Conservation (phyloP, 2,113 vertebrate species). For the Hirundichthys speculiger region DNA sequence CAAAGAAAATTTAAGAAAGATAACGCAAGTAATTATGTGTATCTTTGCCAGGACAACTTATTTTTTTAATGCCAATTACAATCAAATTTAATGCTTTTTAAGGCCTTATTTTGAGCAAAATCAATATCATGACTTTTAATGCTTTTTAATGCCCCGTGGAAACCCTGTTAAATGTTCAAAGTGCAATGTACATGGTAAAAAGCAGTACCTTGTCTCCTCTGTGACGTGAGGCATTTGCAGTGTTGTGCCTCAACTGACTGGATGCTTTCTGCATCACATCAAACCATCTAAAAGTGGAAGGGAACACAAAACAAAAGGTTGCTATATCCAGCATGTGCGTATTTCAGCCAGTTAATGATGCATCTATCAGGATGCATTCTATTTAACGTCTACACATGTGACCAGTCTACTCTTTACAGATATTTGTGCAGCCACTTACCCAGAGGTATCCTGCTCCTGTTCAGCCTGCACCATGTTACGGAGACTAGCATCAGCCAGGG, state of each 20-base stretch:
- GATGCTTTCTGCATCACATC: slow-evolving; percentile 97
- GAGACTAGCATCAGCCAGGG: slow-evolving; percentile 94
- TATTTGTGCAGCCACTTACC: slow-evolving; percentile 72
- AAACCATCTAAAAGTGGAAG: slow-evolving; percentile 88
- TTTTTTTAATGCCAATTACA: no score
- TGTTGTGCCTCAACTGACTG: slow-evolving; percentile 88
- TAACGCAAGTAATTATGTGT: no score
- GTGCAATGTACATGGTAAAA: not conserved
- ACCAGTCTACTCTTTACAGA: no score
- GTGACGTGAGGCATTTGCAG: slow-evolving; percentile 88
- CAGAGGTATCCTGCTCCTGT: slow-evolving; percentile 90
- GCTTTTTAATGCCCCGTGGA: no score
- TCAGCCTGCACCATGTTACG: slow-evolving; percentile 97
- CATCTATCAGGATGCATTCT: not conserved
- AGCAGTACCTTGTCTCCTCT: slow-evolving; percentile 92
- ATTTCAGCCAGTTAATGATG: not conserved
- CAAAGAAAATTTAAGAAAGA: no score
- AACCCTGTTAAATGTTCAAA: not conserved
- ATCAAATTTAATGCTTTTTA: no score
- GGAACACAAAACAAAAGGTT: not conserved
- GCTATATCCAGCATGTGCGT: not conserved
- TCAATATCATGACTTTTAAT: no score
- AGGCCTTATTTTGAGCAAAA: no score
- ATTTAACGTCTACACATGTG: not conserved
- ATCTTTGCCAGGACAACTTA: no score